These are phyloP conservation scores for Drosophila sordidula DNA, from an alignment of 2,888 invertebrate species.

Conservation along the genomic window DNA sequence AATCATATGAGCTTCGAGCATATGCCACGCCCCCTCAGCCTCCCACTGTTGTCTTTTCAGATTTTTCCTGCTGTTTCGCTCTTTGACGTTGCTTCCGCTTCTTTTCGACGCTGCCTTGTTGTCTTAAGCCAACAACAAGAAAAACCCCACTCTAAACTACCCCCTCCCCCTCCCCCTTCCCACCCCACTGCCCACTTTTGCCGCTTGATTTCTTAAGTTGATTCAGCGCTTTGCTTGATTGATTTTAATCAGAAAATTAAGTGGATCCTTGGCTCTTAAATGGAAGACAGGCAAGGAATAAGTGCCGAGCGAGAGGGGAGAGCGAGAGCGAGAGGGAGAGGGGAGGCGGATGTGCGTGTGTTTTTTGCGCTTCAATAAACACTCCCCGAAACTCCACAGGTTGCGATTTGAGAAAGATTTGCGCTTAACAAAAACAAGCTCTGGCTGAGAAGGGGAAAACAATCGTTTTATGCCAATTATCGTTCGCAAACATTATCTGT, in stretches of 20 bases:
- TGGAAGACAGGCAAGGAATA: conserved; percentile 6
- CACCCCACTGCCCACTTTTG: conserved; percentile 3
- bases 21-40: not conserved
- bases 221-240: conserved; percentile 66
- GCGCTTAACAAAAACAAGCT: no score
- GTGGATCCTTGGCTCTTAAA: conserved; percentile 56
- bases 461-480: no score
- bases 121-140: conserved; percentile 42
- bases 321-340: not conserved
- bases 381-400: conserved; percentile 1
- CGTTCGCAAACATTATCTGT: no score
- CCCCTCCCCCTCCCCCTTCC: not conserved
- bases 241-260: conserved; percentile 82
- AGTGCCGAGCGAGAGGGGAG: not conserved
- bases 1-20: conserved; percentile 40
- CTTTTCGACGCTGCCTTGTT: conserved; percentile 19
- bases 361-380: not conserved
- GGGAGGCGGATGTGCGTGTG: not conserved
- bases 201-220: conserved; percentile 58
- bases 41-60: conserved; percentile 9
- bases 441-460: no score
- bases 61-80: conserved; percentile 18
- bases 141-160: not conserved
- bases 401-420: not conserved
- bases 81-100: conserved; percentile 19